Evolutionary conservation across 1,140 invertebrate genomes (phyloP), one percentile per base, ranked within the genome.

Genomic region (Lasaia peninsularis): DNA sequence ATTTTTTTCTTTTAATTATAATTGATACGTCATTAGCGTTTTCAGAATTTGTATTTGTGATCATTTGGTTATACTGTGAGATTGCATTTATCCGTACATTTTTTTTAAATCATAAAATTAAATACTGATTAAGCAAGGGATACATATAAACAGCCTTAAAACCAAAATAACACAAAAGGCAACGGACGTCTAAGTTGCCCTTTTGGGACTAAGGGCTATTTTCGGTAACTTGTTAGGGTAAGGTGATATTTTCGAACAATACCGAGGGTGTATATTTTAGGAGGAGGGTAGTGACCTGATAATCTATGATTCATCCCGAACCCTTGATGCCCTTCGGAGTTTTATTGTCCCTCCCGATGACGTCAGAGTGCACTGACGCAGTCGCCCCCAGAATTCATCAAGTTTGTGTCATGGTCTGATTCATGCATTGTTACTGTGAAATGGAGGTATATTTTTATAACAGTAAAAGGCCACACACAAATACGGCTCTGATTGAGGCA

Each of bases 291-390:
- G 70, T 80, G 79, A 82, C 80, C 82, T 71, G 69, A 73, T 70
- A 74, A 79, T 80, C 75, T 79, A 84, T 86, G 82, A 88, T 85
- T 88, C 85, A 88, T 86, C 82, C 78, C 75, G 71, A 69, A 79
- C 85, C 81, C 82, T 86, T 75, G 49, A 63, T 73, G 65, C 75
- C 78, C 77, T 75, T 69, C 58, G 52, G 62, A 66, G 68, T 76
- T 74, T 76, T 66, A 66, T 62, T 66, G 67, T 75, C 79, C 80
- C 80, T 79, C 65, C 59, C 40, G 49, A 64, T 88, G 85, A 88
- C 81, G 85, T 86, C 83, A 58, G 59, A 66, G 57, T 73, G 77
- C 76, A 76, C 59, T 77, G 75, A 74, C 78, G 70, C 74, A 75
- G 63, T 60, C 69, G 61, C 66, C 64, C 65, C 60, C 56, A 63